These are phyloP conservation scores for Nasonia giraulti DNA, from an alignment of 1,140 invertebrate species.

Conservation along the genomic window DNA sequence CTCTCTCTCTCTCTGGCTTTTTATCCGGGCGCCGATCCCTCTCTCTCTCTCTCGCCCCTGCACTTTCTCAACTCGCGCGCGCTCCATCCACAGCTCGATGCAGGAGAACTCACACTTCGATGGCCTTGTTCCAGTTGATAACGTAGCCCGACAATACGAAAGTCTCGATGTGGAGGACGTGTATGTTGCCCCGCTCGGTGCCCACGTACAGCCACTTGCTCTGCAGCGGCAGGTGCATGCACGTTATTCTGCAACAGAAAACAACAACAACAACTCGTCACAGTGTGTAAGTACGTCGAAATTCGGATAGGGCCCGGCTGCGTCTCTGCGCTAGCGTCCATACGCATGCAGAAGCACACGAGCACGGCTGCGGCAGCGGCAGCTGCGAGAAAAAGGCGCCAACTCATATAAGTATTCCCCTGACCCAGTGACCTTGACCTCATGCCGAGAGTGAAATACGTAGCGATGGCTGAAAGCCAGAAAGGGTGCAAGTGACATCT, in stretches of 20 bases:
- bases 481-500: conserved; percentile 42
- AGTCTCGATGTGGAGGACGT: conserved; percentile 96
- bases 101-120: conserved; percentile 94
- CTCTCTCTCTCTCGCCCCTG: not conserved
- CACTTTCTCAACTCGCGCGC: not conserved
- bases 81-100: not conserved
- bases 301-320: no score
- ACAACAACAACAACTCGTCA: not conserved
- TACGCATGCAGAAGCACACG: no score
- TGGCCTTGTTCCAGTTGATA: conserved; percentile 99
- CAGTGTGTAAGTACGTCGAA: no score
- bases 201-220: conserved; percentile 99
- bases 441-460: not conserved
- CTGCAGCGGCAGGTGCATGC: conserved; percentile 93
- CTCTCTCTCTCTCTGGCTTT: conserved; percentile 15
- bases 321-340: no score
- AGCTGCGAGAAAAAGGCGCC: not conserved
- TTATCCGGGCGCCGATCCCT: conserved; percentile 3
- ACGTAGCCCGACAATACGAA: conserved; percentile 98
- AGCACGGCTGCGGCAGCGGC: not conserved
- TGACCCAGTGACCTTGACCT: conserved; percentile 48
- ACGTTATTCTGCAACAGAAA: conserved; percentile 85
- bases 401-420: conserved; percentile 14
- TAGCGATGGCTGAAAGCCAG: conserved; percentile 32
- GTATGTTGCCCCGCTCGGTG: conserved; percentile 97